These are phyloP conservation scores for Lypha dubia DNA, from an alignment of 2,888 invertebrate genomes.

Conservation along the genomic window DNA sequence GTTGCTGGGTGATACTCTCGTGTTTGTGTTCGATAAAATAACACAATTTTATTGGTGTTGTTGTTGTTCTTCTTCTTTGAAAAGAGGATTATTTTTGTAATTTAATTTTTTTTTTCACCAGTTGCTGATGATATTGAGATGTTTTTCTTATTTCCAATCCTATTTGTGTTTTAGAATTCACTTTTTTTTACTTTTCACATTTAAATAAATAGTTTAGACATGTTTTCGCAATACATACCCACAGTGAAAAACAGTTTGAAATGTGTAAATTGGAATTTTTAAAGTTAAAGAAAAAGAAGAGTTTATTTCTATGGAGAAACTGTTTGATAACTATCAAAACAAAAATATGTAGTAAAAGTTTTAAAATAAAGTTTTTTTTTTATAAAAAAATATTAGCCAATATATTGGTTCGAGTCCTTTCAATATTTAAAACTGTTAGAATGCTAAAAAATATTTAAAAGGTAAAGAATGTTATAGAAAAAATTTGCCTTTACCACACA, in stretches of 20 bases:
- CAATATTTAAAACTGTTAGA: no score
- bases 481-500: no score
- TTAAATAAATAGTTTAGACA: slow-evolving; percentile 54
- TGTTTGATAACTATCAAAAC: neutral
- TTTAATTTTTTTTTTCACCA: slow-evolving; percentile 35
- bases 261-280: slow-evolving; percentile 67
- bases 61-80: slow-evolving; percentile 32
- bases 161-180: slow-evolving; percentile 24
- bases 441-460: no score
- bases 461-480: no score
- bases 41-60: slow-evolving; percentile 54
- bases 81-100: slow-evolving; percentile 62
- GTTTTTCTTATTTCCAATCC: slow-evolving; percentile 58
- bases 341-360: neutral
- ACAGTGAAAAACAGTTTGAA: slow-evolving; percentile 29
- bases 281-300: slow-evolving; percentile 16
- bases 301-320: neutral
- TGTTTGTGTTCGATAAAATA: slow-evolving; percentile 40
- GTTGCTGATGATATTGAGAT: slow-evolving; percentile 58
- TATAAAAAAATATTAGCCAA: neutral
- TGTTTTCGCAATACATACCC: slow-evolving; percentile 39
- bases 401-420: no score
- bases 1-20: neutral
- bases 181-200: slow-evolving; percentile 28
- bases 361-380: slow-evolving; percentile 2